Conservation (phyloP, 2,797 vertebrate genomes). For the Phyllotis vaccarum region DNA sequence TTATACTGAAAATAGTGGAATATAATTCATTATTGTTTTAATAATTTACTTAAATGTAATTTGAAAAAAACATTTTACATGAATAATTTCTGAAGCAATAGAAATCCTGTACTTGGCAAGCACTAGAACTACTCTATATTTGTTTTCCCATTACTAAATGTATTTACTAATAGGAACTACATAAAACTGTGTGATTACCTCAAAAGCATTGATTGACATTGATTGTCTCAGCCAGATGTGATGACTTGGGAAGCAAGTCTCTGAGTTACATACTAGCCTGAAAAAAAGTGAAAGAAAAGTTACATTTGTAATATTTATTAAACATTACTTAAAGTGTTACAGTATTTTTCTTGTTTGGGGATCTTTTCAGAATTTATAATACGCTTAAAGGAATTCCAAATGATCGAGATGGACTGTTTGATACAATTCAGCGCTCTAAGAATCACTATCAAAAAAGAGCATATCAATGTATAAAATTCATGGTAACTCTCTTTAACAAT, state of each 20-base stretch:
- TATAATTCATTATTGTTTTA: too few relatives aligned
- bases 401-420: slow-evolving; percentile 98
- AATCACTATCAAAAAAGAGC: slow-evolving; percentile 99
- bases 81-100: too few relatives aligned
- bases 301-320: neutral
- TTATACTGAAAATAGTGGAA: too few relatives aligned
- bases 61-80: too few relatives aligned
- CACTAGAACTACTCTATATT: neutral
- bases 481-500: slow-evolving; percentile 99
- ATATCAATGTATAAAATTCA: slow-evolving; percentile 99
- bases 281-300: neutral
- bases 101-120: neutral
- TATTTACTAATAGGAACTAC: neutral
- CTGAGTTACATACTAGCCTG: neutral
- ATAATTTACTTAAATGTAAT: too few relatives aligned
- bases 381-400: slow-evolving; percentile 99
- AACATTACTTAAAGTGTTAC: neutral
- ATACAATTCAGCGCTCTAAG: slow-evolving; percentile 99
- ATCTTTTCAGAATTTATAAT: slow-evolving; percentile 95
- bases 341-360: neutral
- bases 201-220: neutral
- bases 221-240: neutral
- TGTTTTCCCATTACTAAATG: neutral
- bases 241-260: neutral
- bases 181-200: neutral